These are phyloP conservation scores for Amazona vittata DNA, from an alignment of 2,113 vertebrate genomes.

Conservation along the genomic window DNA sequence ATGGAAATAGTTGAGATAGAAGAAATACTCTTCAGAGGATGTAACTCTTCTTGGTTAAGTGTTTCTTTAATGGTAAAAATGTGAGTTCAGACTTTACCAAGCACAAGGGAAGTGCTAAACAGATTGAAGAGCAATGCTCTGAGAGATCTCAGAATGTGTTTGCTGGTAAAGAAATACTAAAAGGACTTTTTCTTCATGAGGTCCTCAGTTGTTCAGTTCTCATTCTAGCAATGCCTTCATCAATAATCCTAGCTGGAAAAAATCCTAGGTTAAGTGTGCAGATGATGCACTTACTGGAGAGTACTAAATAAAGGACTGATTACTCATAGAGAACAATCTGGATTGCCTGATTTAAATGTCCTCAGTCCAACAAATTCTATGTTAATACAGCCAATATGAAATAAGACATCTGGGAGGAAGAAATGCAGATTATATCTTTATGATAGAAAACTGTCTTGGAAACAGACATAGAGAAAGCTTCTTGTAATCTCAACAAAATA, in stretches of 20 bases:
- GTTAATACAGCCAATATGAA: conserved; percentile 7
- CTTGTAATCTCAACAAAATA: not conserved
- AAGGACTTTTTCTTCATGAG: not conserved
- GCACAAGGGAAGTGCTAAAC: not conserved
- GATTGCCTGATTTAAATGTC: conserved; percentile 3
- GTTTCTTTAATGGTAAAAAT: conserved; percentile 1
- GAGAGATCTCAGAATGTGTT: not conserved
- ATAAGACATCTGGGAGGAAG: conserved; percentile 30
- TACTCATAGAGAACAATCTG: not conserved
- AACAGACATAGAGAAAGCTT: not conserved
- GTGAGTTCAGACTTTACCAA: not conserved
- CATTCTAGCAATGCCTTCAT: not conserved
- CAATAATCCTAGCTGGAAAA: not conserved
- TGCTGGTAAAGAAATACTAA: not conserved
- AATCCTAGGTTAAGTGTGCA: not conserved
- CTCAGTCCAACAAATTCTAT: not conserved
- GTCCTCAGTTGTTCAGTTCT: not conserved
- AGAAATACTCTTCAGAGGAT: conserved; percentile 13
- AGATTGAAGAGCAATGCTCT: not conserved
- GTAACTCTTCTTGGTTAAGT: conserved; percentile 6
- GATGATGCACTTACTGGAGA: not conserved
- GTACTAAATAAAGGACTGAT: not conserved
- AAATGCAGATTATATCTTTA: conserved; percentile 3
- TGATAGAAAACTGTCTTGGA: not conserved
- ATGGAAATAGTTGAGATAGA: conserved; percentile 37